Conservation (phyloP, 2,888 invertebrate species). For the Amphipoea lucens region DNA sequence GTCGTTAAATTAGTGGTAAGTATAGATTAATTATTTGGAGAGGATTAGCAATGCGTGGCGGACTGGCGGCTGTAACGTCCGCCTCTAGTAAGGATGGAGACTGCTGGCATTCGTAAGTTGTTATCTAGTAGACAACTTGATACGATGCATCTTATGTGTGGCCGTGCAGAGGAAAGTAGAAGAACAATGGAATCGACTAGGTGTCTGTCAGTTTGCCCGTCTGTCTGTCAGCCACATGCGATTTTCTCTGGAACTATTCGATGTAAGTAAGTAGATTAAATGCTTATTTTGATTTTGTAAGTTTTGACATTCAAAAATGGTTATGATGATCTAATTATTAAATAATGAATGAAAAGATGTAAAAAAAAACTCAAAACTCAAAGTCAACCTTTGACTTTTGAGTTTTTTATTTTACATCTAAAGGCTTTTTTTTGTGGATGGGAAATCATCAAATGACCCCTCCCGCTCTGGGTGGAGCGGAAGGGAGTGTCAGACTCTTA, state of each 20-base stretch:
- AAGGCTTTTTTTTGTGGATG: no score
- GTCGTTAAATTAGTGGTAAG: conserved; percentile 32
- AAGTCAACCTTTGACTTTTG: neutral
- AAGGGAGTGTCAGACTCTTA: no score
- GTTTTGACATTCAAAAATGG: neutral
- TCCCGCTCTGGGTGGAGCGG: no score
- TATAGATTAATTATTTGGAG: conserved; percentile 32
- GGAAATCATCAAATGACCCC: no score
- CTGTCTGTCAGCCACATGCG: no score
- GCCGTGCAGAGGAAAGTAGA: neutral
- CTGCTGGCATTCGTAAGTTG: conserved; percentile 9
- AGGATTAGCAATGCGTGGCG: conserved; percentile 39
- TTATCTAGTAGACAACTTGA: neutral
- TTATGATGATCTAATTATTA: no score
- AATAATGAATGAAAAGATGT: neutral
- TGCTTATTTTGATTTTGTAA: neutral
- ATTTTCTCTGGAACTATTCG: neutral
- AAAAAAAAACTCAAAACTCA: no score
- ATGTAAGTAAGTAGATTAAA: neutral
- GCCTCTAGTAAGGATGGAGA: neutral
- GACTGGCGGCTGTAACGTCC: conserved; percentile 14
- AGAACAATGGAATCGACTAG: neutral
- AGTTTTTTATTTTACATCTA: no score
- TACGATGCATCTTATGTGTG: neutral
- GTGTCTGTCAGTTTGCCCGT: neutral